Conservation (phyloP, 2,888 invertebrate species). For the Callimorpha dominula region DNA sequence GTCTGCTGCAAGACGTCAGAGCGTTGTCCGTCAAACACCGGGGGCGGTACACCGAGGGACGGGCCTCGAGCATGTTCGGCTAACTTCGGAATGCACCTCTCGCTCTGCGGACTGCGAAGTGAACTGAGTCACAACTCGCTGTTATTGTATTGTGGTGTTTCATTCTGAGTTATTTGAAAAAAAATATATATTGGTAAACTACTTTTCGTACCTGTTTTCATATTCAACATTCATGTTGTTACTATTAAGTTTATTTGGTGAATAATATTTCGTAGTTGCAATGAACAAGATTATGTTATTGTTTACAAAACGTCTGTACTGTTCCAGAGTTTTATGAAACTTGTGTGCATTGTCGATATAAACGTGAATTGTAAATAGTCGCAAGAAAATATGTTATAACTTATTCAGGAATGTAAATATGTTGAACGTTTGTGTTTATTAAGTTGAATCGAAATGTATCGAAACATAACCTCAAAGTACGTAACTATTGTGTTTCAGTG, state of each 20-base stretch:
- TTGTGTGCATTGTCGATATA: constrained; percentile 16
- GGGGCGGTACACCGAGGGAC: constrained; percentile 70
- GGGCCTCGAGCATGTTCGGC: constrained; percentile 69
- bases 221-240: constrained; percentile 3
- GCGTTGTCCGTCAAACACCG: constrained; percentile 65
- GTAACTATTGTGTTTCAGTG: constrained; percentile 42
- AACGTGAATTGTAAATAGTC: constrained; percentile 8
- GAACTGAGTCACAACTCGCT: constrained; percentile 77
- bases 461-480: constrained; percentile 69
- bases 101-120: constrained; percentile 69
- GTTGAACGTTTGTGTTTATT: constrained; percentile 2
- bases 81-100: constrained; percentile 67
- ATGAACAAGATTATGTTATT: constrained; percentile 40
- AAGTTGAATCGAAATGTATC: constrained; percentile 25
- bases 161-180: constrained; percentile 50
- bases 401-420: constrained; percentile 12
- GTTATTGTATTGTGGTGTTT: constrained; percentile 36
- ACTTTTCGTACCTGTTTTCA: constrained; percentile 36
- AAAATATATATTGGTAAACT: constrained; percentile 65
- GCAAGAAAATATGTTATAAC: constrained; percentile 24
- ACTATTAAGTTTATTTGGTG: not conserved
- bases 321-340: constrained; percentile 35
- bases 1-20: constrained; percentile 67
- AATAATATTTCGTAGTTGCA: constrained; percentile 14
- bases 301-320: constrained; percentile 59